These are phyloP conservation scores for Pitta sordida DNA, from an alignment of 2,113 vertebrate genomes.

Conservation along the genomic window DNA sequence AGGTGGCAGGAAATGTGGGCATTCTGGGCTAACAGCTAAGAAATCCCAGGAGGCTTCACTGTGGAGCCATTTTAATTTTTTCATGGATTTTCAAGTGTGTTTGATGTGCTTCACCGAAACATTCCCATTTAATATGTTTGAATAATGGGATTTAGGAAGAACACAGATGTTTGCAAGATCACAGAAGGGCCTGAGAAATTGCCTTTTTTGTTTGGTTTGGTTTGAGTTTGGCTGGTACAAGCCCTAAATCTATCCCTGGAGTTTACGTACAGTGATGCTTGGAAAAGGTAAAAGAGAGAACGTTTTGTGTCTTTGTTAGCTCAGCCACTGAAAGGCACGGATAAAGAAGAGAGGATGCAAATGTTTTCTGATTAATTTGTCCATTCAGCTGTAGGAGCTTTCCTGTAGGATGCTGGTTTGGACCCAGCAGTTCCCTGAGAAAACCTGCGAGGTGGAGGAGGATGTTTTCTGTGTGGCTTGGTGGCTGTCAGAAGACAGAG, in stretches of 20 bases:
- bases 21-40: not conserved
- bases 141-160: not conserved
- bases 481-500: not conserved
- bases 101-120: not conserved
- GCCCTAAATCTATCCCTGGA: not conserved
- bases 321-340: not conserved
- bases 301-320: not conserved
- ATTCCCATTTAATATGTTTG: not conserved
- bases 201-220: not conserved
- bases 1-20: not conserved
- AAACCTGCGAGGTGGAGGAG: not conserved
- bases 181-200: constrained; percentile 18
- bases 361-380: not conserved
- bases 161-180: constrained; percentile 25
- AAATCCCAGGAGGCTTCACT: not conserved
- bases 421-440: not conserved
- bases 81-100: not conserved
- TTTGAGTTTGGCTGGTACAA: not conserved
- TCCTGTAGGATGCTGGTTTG: not conserved
- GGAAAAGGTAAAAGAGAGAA: not conserved
- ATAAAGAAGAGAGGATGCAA: not conserved
- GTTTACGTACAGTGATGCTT: not conserved
- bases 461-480: not conserved
- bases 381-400: rapidly evolving
- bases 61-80: not conserved